These are phyloP conservation scores for Oncorhynchus gorbuscha DNA, from an alignment of 2,113 vertebrate species.

Conservation along the genomic window DNA sequence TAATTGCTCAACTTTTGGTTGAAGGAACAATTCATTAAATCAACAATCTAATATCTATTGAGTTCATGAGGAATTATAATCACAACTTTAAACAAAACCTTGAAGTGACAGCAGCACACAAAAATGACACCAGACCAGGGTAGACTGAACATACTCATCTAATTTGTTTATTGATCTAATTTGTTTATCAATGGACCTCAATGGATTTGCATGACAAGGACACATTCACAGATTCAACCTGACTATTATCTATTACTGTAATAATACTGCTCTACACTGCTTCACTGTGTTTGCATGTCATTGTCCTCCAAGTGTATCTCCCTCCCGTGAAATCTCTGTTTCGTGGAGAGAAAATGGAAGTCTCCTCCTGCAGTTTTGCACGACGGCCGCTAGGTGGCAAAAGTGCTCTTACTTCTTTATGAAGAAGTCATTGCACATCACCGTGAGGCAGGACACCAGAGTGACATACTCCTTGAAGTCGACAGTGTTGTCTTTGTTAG, in stretches of 20 bases:
- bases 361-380: background rate
- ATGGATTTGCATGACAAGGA: background rate
- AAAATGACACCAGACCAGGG: background rate
- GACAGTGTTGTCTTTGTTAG: slow-evolving; percentile 62
- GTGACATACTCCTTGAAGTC: slow-evolving; percentile 70
- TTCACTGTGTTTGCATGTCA: background rate
- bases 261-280: background rate
- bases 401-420: slow-evolving; percentile 13
- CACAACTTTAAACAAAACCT: background rate
- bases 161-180: background rate
- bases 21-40: too few species aligned
- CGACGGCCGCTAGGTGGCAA: slow-evolving; percentile 35
- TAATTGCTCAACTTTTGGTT: too few species aligned
- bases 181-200: background rate
- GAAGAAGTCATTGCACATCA: slow-evolving; percentile 61
- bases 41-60: too few species aligned
- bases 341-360: background rate
- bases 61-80: too few species aligned
- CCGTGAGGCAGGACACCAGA: slow-evolving; percentile 57
- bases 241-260: background rate
- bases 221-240: background rate
- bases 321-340: background rate
- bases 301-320: background rate
- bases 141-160: background rate
- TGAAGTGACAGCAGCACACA: too few species aligned